Evolutionary conservation across 1,140 invertebrate genomes (phyloP).

Genomic region (Planococcus citri): DNA sequence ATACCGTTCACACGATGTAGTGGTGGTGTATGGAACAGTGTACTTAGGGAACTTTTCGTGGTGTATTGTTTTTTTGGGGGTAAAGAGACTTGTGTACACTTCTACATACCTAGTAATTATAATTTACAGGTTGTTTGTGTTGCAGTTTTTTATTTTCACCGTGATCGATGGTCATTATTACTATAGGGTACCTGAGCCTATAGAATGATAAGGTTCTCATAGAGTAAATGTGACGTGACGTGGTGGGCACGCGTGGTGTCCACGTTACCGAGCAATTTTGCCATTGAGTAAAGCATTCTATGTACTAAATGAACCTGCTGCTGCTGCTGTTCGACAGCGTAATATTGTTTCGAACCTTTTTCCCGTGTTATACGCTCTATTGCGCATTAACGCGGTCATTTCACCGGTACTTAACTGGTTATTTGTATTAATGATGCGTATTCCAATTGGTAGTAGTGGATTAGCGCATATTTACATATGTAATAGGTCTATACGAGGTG

Average conservation of each 20-base stretch:
- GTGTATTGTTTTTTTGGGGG: neutral
- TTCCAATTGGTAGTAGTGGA: too few species aligned
- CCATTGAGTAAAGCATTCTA: too few species aligned
- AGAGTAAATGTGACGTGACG: too few species aligned
- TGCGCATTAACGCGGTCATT: neutral
- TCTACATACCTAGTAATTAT: neutral
- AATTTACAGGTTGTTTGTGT: constrained; percentile 3
- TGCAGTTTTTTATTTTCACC: neutral
- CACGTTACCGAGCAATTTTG: too few species aligned
- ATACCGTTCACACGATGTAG: neutral
- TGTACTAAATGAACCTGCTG: too few species aligned
- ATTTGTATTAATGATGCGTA: too few species aligned
- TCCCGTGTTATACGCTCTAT: neutral
- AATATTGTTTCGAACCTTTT: neutral
- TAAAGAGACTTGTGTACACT: too few species aligned
- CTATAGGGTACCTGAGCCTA: neutral
- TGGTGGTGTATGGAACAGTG: too few species aligned
- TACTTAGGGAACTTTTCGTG: neutral
- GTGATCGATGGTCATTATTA: neutral
- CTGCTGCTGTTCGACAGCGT: too few species aligned
- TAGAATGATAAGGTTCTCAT: too few species aligned
- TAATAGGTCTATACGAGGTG: neutral
- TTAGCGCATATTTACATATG: neutral
- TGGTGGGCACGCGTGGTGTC: too few species aligned
- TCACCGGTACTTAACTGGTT: neutral